These are phyloP conservation scores for Syngnathus rostellatus DNA, from an alignment of 2,797 vertebrate species.

Conservation along the genomic window DNA sequence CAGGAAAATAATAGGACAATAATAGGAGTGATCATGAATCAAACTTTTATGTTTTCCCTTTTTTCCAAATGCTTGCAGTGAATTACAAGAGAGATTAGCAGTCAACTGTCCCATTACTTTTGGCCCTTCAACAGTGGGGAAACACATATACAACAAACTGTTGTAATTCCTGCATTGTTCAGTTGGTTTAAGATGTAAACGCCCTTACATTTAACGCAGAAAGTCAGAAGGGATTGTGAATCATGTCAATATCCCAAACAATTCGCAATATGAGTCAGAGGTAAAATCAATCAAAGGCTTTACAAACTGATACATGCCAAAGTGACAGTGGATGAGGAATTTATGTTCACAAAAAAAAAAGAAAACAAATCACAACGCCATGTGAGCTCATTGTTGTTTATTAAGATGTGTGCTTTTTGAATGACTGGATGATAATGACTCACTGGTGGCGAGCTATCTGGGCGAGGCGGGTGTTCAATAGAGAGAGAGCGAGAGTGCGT, in stretches of 20 bases:
- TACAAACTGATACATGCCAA: conserved; percentile 14
- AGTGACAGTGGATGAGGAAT: conserved; percentile 19
- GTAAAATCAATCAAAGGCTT: conserved; percentile 24
- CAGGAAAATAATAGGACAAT: no score
- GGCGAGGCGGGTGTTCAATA: conserved; percentile 56
- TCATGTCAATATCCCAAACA: neutral
- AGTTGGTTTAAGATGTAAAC: no score
- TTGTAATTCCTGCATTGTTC: no score
- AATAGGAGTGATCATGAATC: no score
- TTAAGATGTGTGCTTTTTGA: conserved; percentile 45
- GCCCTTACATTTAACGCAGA: no score
- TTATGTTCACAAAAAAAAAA: neutral
- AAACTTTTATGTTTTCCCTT: no score
- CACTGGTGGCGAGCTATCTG: conserved; percentile 60
- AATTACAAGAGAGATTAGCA: no score
- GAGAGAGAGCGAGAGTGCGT: conserved; percentile 26
- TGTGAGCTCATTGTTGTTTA: conserved; percentile 54
- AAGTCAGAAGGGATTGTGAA: no score
- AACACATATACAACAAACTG: no score
- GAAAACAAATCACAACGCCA: conserved; percentile 18
- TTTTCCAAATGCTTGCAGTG: no score
- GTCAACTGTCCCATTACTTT: no score
- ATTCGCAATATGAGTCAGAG: neutral
- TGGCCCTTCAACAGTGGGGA: no score
- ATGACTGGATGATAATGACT: conserved; percentile 57